A percentile compares a stretch with the other conserved stretches of the same genome.
Conservation (phyloP, 2,888 invertebrate genomes). For the Hirtodrosophila histrioides region DNA sequence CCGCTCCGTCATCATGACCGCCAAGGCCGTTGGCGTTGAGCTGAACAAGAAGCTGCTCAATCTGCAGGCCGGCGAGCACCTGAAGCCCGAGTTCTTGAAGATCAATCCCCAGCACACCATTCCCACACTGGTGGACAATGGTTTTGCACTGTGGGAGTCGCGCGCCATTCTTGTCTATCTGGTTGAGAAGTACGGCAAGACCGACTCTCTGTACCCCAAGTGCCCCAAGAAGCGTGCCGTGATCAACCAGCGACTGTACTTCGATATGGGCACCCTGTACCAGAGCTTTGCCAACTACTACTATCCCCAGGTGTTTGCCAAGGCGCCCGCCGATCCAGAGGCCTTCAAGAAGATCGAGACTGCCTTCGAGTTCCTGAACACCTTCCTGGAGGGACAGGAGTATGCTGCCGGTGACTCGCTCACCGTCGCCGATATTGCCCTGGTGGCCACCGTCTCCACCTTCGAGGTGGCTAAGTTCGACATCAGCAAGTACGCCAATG, state of each 20-base stretch:
- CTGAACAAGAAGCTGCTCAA: constrained; percentile 88
- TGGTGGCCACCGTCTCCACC: constrained; percentile 89
- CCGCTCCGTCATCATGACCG: constrained; percentile 87
- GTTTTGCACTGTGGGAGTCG: constrained; percentile 92
- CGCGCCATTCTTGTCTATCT: constrained; percentile 93
- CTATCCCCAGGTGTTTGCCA: constrained; percentile 87
- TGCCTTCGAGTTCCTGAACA: constrained; percentile 88
- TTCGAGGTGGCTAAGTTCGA: constrained; percentile 89
- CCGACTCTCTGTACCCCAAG: constrained; percentile 90
- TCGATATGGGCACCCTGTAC: constrained; percentile 91
- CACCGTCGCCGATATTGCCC: constrained; percentile 91
- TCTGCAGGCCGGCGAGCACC: constrained; percentile 87
- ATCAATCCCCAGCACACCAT: constrained; percentile 93
- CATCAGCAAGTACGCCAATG: constrained; percentile 88
- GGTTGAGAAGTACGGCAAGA: constrained; percentile 91
- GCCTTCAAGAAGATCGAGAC: constrained; percentile 89
- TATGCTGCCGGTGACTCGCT: constrained; percentile 90
- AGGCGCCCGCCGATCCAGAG: constrained; percentile 87
- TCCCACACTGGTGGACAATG: constrained; percentile 93
- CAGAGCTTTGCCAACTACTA: constrained; percentile 89
- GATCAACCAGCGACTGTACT: constrained; percentile 92
- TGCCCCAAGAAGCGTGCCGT: constrained; percentile 90
- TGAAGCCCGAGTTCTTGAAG: constrained; percentile 89
- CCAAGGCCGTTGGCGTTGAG: constrained; percentile 88
- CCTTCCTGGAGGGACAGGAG: constrained; percentile 89